phyloP scores from a whole-genome alignment of 2,797 vertebrate genomes.

The Menidia menidia region DNA sequence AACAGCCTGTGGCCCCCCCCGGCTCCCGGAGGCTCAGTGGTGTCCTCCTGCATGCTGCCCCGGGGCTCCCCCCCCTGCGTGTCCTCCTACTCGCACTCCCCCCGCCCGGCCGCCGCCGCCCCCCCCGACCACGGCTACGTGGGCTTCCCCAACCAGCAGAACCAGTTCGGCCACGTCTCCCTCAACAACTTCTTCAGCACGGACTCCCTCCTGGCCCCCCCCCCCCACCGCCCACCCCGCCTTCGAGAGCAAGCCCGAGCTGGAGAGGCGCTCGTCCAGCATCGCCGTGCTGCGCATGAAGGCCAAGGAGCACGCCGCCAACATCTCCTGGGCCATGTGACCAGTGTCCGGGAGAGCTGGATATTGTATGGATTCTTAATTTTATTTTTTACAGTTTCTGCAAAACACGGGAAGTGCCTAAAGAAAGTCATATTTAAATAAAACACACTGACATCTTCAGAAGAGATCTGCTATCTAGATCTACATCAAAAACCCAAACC shows the following conservation, averaged over 20 bases:
- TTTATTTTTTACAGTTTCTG: slow-evolving; percentile 12
- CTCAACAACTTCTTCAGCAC: slow-evolving; percentile 97
- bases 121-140: slow-evolving; percentile 89
- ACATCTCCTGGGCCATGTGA: slow-evolving; percentile 99
- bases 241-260: slow-evolving; percentile 97
- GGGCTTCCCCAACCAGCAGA: slow-evolving; percentile 95
- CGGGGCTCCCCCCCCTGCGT: slow-evolving; percentile 95
- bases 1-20: slow-evolving; percentile 95
- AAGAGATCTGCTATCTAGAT: not conserved
- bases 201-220: slow-evolving; percentile 92
- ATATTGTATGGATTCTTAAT: slow-evolving; percentile 8
- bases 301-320: slow-evolving; percentile 97
- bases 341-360: slow-evolving; percentile 31
- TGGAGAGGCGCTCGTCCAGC: slow-evolving; percentile 96
- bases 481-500: slow-evolving; percentile 5
- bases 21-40: slow-evolving; percentile 87
- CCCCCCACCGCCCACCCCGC: slow-evolving; percentile 88
- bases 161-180: slow-evolving; percentile 94
- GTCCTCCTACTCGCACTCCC: slow-evolving; percentile 92
- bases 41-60: slow-evolving; percentile 97
- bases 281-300: slow-evolving; percentile 99
- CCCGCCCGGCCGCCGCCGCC: slow-evolving; percentile 76
- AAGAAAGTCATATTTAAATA: not conserved
- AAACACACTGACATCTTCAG: not conserved
- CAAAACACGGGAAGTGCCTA: slow-evolving; percentile 4